Base-by-base conservation (phyloP, 2,113 vertebrate species). In the Cettia cetti region DNA sequence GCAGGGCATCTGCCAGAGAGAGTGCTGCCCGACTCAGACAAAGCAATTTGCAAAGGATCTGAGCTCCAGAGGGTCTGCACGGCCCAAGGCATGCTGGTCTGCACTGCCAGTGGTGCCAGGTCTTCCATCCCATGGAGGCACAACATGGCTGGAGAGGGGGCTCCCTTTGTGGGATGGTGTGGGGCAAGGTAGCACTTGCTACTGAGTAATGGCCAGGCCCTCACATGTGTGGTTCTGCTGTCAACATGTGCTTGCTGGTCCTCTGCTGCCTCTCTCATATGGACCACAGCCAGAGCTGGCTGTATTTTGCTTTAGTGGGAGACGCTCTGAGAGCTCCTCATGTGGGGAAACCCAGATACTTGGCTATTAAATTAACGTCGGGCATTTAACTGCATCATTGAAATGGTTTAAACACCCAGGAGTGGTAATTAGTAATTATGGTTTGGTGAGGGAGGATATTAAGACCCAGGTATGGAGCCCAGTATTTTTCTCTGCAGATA, bases 401-500 rank as follows among this genome's bases (percentile, higher is more conserved):
- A 86, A 93, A 93, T 31, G 83, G 68, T 78, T 91, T 93, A 86
- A 94, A 92, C 86, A 95, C 91, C 72, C 87, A 92, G 76, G 40
- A 96, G 91, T 7, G 5, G 64, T 89, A 94, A 95, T 94, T 86
- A 96, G 86, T 86, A 89, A 93, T 90, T 84, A 93, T 17, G 52
- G 40, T 82, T 95, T 89, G 72, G 91, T 78, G 49, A 94, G 53
- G 77, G 70, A 95, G 70, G 89, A 96, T 92, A 96, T 97, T 95
- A 96, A 96, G 81, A 84, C 40, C 74, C 57, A 94, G 86, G 89
- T 95, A 89, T 59, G 80, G 88, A 96, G 88, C 85, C 88, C 83
- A 78, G 54, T 57, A 71, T 77, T 96, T 92, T 92, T 89, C 92
- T 91, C 95, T 87, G 94, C 89, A 79, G 89, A 94, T 82, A 95